A percentile compares a stretch with the other conserved stretches of the same genome.
phyloP scores from a whole-genome alignment of 2,888 invertebrate species.

The Cremastobaeus sp. region DNA sequence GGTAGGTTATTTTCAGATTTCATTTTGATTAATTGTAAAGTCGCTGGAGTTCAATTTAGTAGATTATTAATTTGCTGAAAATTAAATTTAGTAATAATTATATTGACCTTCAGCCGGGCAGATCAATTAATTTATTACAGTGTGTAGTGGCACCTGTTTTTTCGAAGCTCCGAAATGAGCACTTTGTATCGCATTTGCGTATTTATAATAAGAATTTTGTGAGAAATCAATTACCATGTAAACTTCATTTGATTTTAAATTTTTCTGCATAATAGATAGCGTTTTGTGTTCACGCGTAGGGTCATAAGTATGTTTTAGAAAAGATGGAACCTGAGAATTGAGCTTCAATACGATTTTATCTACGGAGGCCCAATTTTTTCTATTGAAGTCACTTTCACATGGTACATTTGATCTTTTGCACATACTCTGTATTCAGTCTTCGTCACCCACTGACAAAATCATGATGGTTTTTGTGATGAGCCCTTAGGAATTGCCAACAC shows the following conservation, averaged over 20 bases:
- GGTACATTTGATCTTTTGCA: conserved; percentile 27
- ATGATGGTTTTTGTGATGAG: conserved; percentile 9
- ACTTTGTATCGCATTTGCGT: conserved; percentile 26
- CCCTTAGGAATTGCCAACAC: background rate
- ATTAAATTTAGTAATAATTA: too few species aligned
- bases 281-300: conserved; percentile 18
- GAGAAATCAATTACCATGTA: conserved; percentile 26
- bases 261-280: conserved; percentile 13
- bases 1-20: too few species aligned
- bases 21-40: too few species aligned
- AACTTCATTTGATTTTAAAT: conserved; percentile 13
- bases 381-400: conserved; percentile 33
- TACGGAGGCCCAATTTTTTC: conserved; percentile 25
- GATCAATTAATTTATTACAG: too few species aligned
- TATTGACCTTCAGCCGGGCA: too few species aligned
- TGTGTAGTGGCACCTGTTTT: conserved; percentile 35
- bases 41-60: too few species aligned
- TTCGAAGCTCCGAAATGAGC: conserved; percentile 30
- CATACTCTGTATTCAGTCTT: conserved; percentile 22
- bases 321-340: conserved; percentile 2
- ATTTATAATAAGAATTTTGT: conserved; percentile 33
- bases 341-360: conserved; percentile 9
- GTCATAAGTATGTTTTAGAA: background rate
- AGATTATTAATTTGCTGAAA: too few species aligned
- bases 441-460: conserved; percentile 34